Evolutionary conservation across 2,888 invertebrate genomes (phyloP).

Genomic region (Scaptomyza polygonia): DNA sequence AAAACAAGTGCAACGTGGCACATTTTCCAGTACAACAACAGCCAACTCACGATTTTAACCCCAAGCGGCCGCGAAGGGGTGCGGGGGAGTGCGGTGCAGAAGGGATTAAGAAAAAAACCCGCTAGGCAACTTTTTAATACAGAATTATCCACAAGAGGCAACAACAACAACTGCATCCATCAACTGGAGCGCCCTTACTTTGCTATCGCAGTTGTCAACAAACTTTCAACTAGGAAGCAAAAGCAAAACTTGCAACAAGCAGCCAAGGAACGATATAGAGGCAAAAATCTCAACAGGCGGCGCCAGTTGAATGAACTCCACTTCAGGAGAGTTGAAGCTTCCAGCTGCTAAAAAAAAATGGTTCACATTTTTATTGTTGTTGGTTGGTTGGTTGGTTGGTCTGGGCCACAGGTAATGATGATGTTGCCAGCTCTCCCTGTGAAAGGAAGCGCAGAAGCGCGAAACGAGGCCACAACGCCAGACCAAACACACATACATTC

Average conservation of each 20-base stretch:
- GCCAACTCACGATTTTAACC: constrained; percentile 74
- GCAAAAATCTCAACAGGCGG: constrained; percentile 68
- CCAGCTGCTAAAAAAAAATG: constrained; percentile 58
- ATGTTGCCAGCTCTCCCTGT: constrained; percentile 71
- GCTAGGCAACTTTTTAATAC: constrained; percentile 68
- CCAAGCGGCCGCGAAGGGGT: constrained; percentile 31
- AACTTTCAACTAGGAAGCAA: constrained; percentile 63
- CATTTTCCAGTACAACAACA: constrained; percentile 60
- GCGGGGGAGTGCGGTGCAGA: constrained; percentile 1
- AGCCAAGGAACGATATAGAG: constrained; percentile 24
- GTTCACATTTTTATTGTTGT: constrained; percentile 43
- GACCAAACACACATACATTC: constrained; percentile 26
- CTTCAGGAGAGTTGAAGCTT: constrained; percentile 40
- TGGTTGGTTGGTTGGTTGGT: no score
- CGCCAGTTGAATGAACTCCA: constrained; percentile 73
- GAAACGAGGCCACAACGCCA: constrained; percentile 55
- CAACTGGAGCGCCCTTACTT: constrained; percentile 73
- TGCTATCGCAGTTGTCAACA: constrained; percentile 54
- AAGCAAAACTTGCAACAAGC: constrained; percentile 19
- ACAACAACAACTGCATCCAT: constrained; percentile 60
- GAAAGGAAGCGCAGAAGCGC: constrained; percentile 63
- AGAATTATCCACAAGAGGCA: constrained; percentile 62
- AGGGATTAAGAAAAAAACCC: constrained; percentile 34
- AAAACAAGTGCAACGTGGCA: constrained; percentile 77
- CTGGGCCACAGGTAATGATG: constrained; percentile 68